These are phyloP conservation scores for Netelia virgata DNA, from an alignment of 2,888 invertebrate genomes.

Conservation along the genomic window DNA sequence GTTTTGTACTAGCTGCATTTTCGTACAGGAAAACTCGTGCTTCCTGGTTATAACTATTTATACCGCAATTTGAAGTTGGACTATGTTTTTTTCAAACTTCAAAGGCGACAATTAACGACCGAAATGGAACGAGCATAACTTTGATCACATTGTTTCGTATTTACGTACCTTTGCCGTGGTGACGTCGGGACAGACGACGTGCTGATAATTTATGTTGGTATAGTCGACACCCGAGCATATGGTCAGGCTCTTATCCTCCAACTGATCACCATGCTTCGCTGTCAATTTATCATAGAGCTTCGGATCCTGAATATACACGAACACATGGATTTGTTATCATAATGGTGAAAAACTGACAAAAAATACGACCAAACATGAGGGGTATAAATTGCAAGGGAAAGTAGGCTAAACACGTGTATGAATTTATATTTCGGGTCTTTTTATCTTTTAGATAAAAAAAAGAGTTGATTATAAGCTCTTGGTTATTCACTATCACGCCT, in stretches of 20 bases:
- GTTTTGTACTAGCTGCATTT: neutral
- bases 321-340: neutral
- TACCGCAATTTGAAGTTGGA: neutral
- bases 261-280: slow-evolving; percentile 91
- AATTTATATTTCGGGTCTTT: neutral
- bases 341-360: neutral
- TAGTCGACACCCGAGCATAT: slow-evolving; percentile 99
- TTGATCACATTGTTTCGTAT: slow-evolving; percentile 64
- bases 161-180: slow-evolving; percentile 95
- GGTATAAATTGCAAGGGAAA: neutral
- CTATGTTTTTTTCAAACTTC: neutral
- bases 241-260: slow-evolving; percentile 97
- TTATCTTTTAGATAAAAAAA: no score
- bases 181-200: slow-evolving; percentile 97
- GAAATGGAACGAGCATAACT: slow-evolving; percentile 11
- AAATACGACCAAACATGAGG: neutral
- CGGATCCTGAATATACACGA: slow-evolving; percentile 88
- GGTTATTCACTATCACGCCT: no score
- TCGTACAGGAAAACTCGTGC: neutral
- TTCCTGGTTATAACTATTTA: neutral
- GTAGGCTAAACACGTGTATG: neutral
- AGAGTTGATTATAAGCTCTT: no score
- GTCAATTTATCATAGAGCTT: slow-evolving; percentile 91
- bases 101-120: slow-evolving; percentile 8
- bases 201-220: slow-evolving; percentile 99